phyloP scores from a whole-genome alignment of 2,888 invertebrate species.

The Coelopa pilipes region DNA sequence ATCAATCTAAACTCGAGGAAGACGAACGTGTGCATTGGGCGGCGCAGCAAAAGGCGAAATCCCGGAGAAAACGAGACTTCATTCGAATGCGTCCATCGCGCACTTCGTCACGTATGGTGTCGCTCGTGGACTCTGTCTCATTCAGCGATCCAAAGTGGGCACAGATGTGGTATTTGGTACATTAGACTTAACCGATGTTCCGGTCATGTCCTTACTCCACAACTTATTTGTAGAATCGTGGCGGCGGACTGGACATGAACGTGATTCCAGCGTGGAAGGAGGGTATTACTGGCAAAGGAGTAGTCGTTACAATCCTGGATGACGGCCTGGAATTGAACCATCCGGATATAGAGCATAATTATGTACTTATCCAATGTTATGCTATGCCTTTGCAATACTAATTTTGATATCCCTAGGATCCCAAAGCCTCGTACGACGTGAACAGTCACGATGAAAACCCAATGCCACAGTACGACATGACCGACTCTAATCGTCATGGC shows the following conservation, averaged over 20 bases:
- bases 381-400: not conserved
- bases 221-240: conserved; percentile 76
- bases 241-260: conserved; percentile 95
- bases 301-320: conserved; percentile 96
- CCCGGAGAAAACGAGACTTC: conserved; percentile 84
- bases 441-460: conserved; percentile 97
- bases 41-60: conserved; percentile 82
- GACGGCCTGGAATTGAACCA: conserved; percentile 97
- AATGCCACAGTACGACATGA: conserved; percentile 96
- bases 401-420: conserved; percentile 74
- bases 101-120: conserved; percentile 55
- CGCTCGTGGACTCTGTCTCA: conserved; percentile 62
- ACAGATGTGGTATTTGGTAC: conserved; percentile 97
- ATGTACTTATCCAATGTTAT: conserved; percentile 70
- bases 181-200: conserved; percentile 62
- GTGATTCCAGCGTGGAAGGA: conserved; percentile 95
- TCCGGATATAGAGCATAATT: conserved; percentile 91
- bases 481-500: conserved; percentile 95
- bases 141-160: conserved; percentile 93
- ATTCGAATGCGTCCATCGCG: conserved; percentile 68
- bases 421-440: conserved; percentile 95
- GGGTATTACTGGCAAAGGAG: conserved; percentile 92
- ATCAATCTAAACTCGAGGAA: conserved; percentile 76
- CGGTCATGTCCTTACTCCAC: not conserved
- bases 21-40: conserved; percentile 86